Percentiles rank a stretch among this genome's conserved stretches.
phyloP scores from a whole-genome alignment of 1,140 invertebrate genomes.

The Pogonus chalceus region DNA sequence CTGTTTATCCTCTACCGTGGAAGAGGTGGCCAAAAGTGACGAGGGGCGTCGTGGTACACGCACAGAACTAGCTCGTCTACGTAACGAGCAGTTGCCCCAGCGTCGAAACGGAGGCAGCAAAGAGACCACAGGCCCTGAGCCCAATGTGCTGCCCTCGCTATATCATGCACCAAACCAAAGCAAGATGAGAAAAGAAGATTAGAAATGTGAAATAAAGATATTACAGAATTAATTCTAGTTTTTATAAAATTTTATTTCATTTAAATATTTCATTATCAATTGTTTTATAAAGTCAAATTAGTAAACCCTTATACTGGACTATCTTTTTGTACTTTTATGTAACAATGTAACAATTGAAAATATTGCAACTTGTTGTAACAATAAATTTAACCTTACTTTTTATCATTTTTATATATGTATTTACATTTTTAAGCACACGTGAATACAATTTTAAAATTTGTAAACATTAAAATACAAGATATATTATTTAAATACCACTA shows the following conservation, averaged over 20 bases:
- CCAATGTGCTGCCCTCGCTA: constrained; percentile 29
- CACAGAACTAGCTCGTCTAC: constrained; percentile 20
- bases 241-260: neutral
- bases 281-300: neutral
- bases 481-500: no score
- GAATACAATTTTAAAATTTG: no score
- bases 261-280: neutral
- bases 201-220: neutral
- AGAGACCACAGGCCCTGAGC: constrained; percentile 29
- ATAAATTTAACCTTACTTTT: neutral
- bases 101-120: constrained; percentile 31
- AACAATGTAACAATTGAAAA: neutral
- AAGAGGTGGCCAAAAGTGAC: neutral
- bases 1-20: no score
- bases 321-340: neutral
- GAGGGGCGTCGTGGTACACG: constrained; percentile 25
- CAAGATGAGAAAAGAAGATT: neutral
- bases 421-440: no score
- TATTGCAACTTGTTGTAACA: neutral
- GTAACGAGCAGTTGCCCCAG: constrained; percentile 26
- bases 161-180: neutral
- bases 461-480: no score
- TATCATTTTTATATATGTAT: no score
- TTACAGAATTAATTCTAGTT: neutral
- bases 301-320: neutral